These are phyloP conservation scores for Caiman crocodilus DNA, from an alignment of 2,797 vertebrate genomes.

Conservation along the genomic window DNA sequence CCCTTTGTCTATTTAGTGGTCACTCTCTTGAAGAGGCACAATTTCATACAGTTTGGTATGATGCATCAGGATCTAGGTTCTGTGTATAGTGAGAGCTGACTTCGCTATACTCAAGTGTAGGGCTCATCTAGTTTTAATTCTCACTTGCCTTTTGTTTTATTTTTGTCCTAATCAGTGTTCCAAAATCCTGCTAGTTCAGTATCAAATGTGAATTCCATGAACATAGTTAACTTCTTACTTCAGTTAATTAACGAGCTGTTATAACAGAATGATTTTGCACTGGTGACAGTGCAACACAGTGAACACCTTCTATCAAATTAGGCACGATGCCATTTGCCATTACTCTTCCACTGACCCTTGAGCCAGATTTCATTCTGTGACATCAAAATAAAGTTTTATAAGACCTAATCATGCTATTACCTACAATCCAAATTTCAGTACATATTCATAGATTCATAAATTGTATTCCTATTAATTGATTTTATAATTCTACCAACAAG, in stretches of 20 bases:
- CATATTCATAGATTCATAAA: background rate
- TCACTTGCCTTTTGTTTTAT: background rate
- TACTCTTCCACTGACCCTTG: background rate
- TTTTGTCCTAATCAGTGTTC: background rate
- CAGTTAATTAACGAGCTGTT: background rate
- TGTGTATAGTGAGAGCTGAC: no score
- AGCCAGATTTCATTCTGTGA: background rate
- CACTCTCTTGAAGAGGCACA: no score
- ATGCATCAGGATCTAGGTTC: no score
- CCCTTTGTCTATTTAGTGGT: no score
- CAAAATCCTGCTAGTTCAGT: no score
- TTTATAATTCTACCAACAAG: background rate
- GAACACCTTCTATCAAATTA: background rate
- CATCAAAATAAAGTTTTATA: background rate
- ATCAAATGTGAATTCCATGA: no score
- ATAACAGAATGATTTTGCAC: background rate
- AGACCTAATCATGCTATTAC: background rate
- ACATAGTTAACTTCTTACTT: background rate
- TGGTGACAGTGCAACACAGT: background rate
- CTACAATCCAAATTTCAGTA: background rate
- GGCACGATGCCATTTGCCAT: background rate
- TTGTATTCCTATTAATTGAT: background rate
- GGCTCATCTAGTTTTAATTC: background rate
- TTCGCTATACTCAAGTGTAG: no score
- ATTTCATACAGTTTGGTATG: no score